Percentiles rank a stretch among this genome's conserved stretches.
These are phyloP conservation scores for Nematopogon swammerdamellus DNA, from an alignment of 2,888 invertebrate genomes.

Conservation along the genomic window DNA sequence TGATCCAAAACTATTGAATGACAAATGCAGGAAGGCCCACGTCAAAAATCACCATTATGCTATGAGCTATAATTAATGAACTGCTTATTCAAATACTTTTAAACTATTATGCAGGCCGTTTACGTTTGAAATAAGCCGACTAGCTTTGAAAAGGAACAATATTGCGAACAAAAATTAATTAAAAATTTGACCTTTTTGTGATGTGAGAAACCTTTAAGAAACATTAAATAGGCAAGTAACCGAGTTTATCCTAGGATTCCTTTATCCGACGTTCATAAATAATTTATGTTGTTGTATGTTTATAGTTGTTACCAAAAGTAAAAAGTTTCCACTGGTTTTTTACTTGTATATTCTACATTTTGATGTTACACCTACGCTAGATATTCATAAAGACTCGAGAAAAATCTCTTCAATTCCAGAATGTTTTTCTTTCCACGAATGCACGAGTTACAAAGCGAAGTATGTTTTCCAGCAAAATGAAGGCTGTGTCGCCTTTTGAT, in stretches of 20 bases:
- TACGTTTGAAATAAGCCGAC: conserved; percentile 51
- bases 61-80: conserved; percentile 49
- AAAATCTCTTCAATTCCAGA: too few relatives aligned
- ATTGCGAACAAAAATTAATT: conserved; percentile 38
- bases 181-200: conserved; percentile 36
- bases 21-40: conserved; percentile 44
- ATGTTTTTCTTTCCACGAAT: too few relatives aligned
- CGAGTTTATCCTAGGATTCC: too few relatives aligned
- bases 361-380: too few relatives aligned
- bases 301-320: too few relatives aligned
- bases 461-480: not conserved
- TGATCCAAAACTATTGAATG: conserved; percentile 34
- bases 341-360: too few relatives aligned
- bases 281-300: too few relatives aligned
- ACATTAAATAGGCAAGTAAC: too few relatives aligned
- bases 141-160: conserved; percentile 37
- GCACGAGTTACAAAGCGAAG: not conserved
- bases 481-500: conserved; percentile 1
- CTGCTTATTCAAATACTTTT: conserved; percentile 55
- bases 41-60: conserved; percentile 54
- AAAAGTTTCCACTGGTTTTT: too few relatives aligned
- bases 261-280: too few relatives aligned
- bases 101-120: conserved; percentile 57
- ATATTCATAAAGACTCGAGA: too few relatives aligned
- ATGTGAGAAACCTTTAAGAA: conserved; percentile 10